phyloP scores from a whole-genome alignment of 2,113 vertebrate species.

The Montifringilla adamsi region DNA sequence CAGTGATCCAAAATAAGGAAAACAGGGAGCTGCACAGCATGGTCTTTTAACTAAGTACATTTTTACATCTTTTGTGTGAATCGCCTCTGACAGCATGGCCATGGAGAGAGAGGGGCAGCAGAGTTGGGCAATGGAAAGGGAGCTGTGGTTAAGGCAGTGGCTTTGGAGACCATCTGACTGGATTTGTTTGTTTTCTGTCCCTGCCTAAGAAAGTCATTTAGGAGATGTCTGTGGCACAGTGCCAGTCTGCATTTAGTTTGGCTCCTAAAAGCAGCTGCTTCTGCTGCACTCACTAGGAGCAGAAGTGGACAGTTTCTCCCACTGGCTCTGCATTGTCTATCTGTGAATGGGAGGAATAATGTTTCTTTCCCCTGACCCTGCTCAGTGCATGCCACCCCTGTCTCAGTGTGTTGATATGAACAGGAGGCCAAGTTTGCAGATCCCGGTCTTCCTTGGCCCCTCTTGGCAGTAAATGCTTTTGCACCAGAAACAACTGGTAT shows the following conservation, averaged over 20 bases:
- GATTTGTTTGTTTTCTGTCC: background rate
- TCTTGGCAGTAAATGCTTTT: background rate
- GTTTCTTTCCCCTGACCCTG: background rate
- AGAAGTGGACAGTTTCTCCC: background rate
- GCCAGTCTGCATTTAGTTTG: background rate
- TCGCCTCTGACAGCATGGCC: fast-evolving
- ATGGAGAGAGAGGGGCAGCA: background rate
- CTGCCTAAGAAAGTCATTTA: background rate
- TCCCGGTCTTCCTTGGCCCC: background rate
- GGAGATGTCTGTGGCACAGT: background rate
- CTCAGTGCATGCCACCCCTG: background rate
- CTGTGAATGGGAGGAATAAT: background rate
- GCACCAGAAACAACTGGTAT: background rate
- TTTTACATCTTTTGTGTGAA: background rate
- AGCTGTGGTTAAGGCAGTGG: slow-evolving; percentile 2
- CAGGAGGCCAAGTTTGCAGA: background rate
- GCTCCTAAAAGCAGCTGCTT: background rate
- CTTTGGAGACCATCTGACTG: slow-evolving; percentile 10
- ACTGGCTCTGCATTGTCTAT: background rate
- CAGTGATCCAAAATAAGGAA: background rate
- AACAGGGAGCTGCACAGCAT: background rate
- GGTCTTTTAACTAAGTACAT: background rate
- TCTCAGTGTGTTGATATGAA: fast-evolving
- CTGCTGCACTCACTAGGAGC: background rate
- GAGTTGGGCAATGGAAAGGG: background rate